These are phyloP conservation scores for Dexiosoma caninum DNA, from an alignment of 2,888 invertebrate genomes.

Conservation along the genomic window DNA sequence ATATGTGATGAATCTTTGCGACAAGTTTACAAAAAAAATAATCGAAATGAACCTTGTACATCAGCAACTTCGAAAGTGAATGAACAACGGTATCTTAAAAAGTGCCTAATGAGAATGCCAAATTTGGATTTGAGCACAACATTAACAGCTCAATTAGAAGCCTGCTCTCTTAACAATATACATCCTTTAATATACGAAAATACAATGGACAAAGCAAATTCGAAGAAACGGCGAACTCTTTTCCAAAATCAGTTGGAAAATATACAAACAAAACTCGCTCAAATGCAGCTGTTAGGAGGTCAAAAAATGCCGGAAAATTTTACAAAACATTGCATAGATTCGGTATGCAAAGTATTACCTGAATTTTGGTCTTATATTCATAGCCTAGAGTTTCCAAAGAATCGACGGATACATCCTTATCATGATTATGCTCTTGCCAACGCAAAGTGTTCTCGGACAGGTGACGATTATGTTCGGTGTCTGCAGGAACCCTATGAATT, in stretches of 20 bases:
- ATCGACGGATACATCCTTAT: slow-evolving; percentile 69
- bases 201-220: slow-evolving; percentile 59
- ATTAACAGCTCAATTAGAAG: slow-evolving; percentile 12
- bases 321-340: slow-evolving; percentile 59
- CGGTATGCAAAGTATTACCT: slow-evolving; percentile 69
- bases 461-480: slow-evolving; percentile 18
- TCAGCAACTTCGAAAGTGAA: neutral
- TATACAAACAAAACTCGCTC: slow-evolving; percentile 69
- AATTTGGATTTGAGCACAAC: slow-evolving; percentile 62
- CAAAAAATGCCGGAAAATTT: slow-evolving; percentile 43
- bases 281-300: slow-evolving; percentile 65
- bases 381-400: slow-evolving; percentile 70
- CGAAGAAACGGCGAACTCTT: slow-evolving; percentile 67
- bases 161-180: slow-evolving; percentile 29
- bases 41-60: neutral
- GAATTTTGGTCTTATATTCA: slow-evolving; percentile 74
- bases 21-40: slow-evolving; percentile 14
- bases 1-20: slow-evolving; percentile 55
- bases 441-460: slow-evolving; percentile 44
- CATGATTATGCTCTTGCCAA: slow-evolving; percentile 67
- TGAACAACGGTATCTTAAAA: slow-evolving; percentile 39
- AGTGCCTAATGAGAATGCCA: slow-evolving; percentile 65
- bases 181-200: slow-evolving; percentile 65
- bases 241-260: slow-evolving; percentile 72
- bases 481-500: slow-evolving; percentile 67